phyloP scores from a whole-genome alignment of 2,888 invertebrate species.

The Lottia gigantea region DNA sequence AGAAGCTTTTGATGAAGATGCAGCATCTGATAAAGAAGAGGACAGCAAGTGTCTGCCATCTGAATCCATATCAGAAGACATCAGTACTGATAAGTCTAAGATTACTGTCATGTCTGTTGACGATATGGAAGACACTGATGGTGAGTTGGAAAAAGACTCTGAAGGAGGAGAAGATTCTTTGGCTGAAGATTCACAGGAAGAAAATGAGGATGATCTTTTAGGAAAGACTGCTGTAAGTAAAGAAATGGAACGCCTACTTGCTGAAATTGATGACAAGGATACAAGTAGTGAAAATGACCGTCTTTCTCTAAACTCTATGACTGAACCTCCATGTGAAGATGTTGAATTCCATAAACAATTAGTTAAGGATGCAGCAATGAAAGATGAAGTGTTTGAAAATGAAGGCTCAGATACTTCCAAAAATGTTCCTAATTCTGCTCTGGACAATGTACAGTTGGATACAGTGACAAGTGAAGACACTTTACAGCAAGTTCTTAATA shows the following conservation, averaged over 20 bases:
- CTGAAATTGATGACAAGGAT: constrained; percentile 47
- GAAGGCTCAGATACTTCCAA: constrained; percentile 15
- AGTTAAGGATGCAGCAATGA: constrained; percentile 22
- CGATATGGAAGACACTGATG: constrained; percentile 18
- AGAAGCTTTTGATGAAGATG: constrained; percentile 76
- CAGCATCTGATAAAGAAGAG: constrained; percentile 76
- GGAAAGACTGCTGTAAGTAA: constrained; percentile 48
- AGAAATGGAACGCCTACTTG: constrained; percentile 54
- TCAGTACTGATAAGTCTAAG: constrained; percentile 12
- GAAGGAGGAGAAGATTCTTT: constrained; percentile 14
- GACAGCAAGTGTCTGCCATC: not conserved
- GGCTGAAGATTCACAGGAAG: constrained; percentile 25
- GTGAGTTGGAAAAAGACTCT: constrained; percentile 21
- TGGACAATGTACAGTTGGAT: not conserved
- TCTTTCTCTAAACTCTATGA: constrained; percentile 26
- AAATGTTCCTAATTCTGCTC: not conserved
- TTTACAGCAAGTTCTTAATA: constrained; percentile 18
- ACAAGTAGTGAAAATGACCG: constrained; percentile 29
- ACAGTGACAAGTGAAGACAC: constrained; percentile 12
- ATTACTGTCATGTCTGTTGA: not conserved
- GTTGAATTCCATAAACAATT: constrained; percentile 19
- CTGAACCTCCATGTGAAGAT: constrained; percentile 29
- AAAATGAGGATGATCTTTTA: constrained; percentile 36
- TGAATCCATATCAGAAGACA: constrained; percentile 9
- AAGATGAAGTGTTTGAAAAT: constrained; percentile 42